Conservation (phyloP, 2,797 vertebrate species). For the Chloroceryle amazona region DNA sequence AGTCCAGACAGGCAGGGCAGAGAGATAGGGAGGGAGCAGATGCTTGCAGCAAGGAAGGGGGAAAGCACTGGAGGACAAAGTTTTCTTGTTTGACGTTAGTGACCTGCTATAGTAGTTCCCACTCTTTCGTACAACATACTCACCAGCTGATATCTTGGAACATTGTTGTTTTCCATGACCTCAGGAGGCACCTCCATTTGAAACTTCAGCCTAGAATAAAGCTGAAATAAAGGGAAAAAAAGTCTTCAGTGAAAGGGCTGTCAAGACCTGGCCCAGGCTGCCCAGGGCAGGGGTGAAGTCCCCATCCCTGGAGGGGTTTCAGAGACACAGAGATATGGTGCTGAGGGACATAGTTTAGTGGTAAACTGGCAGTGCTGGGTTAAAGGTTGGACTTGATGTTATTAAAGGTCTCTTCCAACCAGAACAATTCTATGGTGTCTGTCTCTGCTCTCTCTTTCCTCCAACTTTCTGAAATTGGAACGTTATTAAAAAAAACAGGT, state of each 20-base stretch:
- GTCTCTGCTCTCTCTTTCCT: background rate
- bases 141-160: background rate
- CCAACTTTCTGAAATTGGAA: conserved; percentile 4
- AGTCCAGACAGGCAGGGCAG: background rate
- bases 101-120: background rate
- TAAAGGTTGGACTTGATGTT: no score
- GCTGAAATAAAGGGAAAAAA: background rate
- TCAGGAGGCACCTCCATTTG: background rate
- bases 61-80: background rate
- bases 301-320: background rate
- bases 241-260: background rate
- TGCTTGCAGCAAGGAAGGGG: background rate
- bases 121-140: background rate
- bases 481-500: background rate
- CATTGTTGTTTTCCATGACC: background rate
- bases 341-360: background rate
- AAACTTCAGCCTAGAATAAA: background rate
- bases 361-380: background rate
- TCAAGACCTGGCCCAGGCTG: background rate
- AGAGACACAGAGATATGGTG: background rate
- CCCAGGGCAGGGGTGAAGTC: background rate
- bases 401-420: background rate
- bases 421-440: background rate
- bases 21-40: no score
- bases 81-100: background rate